Percentiles rank a stretch among this genome's conserved stretches.
Evolutionary conservation across 1,140 invertebrate genomes (phyloP).

Genomic region (Lithobius niger): DNA sequence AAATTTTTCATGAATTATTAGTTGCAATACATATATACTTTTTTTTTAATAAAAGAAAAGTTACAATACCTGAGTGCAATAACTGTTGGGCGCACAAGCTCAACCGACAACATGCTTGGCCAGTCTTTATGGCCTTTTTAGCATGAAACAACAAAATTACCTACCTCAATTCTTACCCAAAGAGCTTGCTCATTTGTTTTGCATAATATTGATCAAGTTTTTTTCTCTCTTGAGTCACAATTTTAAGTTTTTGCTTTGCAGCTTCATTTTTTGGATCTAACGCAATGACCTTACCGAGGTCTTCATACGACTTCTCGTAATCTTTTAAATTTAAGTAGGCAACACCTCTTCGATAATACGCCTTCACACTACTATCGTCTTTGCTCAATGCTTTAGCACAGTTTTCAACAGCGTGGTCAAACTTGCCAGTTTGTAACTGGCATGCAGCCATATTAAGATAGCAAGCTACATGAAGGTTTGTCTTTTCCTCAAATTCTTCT

Average conservation of each 20-base stretch:
- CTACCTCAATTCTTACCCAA: no score
- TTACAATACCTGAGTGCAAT: no score
- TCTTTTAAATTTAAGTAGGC: constrained; percentile 41
- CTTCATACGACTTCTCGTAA: not conserved
- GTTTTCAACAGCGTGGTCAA: not conserved
- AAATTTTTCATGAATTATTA: no score
- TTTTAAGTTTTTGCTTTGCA: not conserved
- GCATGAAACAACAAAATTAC: no score
- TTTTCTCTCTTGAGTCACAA: not conserved
- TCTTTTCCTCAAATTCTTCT: not conserved
- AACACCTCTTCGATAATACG: constrained; percentile 21
- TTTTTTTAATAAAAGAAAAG: no score
- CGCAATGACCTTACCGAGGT: not conserved
- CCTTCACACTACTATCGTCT: not conserved
- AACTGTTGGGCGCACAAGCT: no score
- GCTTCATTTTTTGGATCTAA: not conserved
- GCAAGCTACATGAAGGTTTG: not conserved
- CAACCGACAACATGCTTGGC: no score
- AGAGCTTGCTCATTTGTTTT: no score
- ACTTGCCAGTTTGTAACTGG: constrained; percentile 9
- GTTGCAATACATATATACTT: no score
- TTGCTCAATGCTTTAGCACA: not conserved
- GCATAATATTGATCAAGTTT: no score
- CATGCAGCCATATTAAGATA: constrained; percentile 16
- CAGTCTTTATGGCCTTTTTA: no score